phyloP scores from a whole-genome alignment of 2,797 vertebrate species.

The Babyrousa celebensis region DNA sequence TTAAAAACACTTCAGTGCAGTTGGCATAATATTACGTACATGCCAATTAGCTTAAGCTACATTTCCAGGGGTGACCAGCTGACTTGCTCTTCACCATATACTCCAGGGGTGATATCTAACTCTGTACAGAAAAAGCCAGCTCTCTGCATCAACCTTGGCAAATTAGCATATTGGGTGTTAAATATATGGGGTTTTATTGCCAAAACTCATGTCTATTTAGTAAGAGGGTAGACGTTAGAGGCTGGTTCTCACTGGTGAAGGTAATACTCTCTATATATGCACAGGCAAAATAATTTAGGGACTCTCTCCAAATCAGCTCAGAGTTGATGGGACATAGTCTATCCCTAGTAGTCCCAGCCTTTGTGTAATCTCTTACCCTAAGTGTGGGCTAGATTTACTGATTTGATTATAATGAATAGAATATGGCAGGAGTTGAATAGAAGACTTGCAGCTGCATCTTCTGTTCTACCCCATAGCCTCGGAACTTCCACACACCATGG shows the following conservation, averaged over 20 bases:
- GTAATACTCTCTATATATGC: background rate
- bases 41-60: background rate
- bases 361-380: background rate
- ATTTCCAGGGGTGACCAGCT: background rate
- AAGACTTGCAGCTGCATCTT: too few relatives aligned
- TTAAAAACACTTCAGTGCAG: background rate
- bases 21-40: background rate
- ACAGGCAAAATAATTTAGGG: background rate
- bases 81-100: background rate
- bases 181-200: background rate
- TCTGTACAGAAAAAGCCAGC: background rate
- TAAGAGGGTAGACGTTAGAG: background rate
- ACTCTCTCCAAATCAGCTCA: background rate
- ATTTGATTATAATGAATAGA: background rate
- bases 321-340: rapidly evolving
- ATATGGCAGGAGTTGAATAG: background rate
- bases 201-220: background rate
- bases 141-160: background rate
- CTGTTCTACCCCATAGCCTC: too few relatives aligned
- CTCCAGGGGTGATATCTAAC: background rate
- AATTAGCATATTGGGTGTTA: background rate
- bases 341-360: background rate
- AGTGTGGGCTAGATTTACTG: background rate
- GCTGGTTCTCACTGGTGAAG: background rate
- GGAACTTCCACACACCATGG: too few relatives aligned